phyloP scores from a whole-genome alignment of 2,113 vertebrate species.

The Poecilia latipinna region DNA sequence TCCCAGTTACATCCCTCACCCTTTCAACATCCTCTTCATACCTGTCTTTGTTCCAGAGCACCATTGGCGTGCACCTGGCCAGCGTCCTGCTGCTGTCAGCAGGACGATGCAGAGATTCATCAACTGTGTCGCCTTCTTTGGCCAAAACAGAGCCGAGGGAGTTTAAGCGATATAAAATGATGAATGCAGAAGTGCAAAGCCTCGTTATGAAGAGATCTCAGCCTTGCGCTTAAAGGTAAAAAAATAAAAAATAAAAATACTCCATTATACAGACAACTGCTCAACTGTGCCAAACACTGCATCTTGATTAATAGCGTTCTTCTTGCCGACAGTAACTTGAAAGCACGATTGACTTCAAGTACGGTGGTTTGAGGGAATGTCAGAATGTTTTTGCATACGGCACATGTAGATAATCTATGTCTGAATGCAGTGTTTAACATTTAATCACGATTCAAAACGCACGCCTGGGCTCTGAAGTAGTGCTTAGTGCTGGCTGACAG shows the following conservation, averaged over 20 bases:
- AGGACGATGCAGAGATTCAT: slow-evolving; percentile 37
- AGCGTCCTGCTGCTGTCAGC: slow-evolving; percentile 34
- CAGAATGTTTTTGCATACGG: background rate
- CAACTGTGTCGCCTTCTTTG: slow-evolving; percentile 16
- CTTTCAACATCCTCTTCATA: slow-evolving; percentile 48
- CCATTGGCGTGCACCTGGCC: slow-evolving; percentile 21
- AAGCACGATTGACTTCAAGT: background rate
- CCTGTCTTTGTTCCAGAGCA: slow-evolving; percentile 34
- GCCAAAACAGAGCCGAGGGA: slow-evolving; percentile 9
- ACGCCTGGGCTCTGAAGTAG: slow-evolving; percentile 23
- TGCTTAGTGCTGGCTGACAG: slow-evolving; percentile 53
- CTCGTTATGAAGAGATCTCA: background rate
- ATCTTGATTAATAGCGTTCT: background rate
- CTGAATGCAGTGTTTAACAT: slow-evolving; percentile 28
- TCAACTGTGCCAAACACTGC: background rate
- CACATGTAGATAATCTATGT: slow-evolving; percentile 13
- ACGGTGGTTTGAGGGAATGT: background rate
- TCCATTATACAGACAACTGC: background rate
- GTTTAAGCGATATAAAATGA: slow-evolving; percentile 3
- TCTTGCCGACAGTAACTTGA: background rate
- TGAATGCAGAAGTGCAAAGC: background rate
- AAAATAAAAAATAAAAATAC: background rate
- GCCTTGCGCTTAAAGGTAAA: background rate
- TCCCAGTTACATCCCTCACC: slow-evolving; percentile 43
- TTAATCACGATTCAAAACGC: slow-evolving; percentile 14